Evolutionary conservation across 2,888 invertebrate genomes (phyloP).

Genomic region (Rhabditophanes sp.): DNA sequence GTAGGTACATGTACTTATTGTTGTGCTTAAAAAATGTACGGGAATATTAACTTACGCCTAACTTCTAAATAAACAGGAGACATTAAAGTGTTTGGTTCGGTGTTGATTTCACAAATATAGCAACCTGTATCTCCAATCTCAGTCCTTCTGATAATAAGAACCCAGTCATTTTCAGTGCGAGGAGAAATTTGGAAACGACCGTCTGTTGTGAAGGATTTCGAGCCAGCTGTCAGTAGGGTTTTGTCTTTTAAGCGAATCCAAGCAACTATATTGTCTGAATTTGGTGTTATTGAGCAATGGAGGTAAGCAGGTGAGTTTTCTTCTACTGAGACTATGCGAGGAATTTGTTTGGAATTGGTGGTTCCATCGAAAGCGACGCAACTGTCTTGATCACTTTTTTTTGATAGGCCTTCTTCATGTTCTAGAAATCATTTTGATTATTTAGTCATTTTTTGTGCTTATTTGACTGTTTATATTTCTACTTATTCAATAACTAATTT

Average conservation of each 20-base stretch:
- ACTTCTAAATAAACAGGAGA: constrained; percentile 37
- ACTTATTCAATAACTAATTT: too few relatives aligned
- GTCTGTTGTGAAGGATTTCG: constrained; percentile 30
- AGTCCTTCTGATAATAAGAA: constrained; percentile 27
- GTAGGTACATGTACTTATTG: too few relatives aligned
- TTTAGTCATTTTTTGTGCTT: too few relatives aligned
- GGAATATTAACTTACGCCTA: constrained; percentile 8
- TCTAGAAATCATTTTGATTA: too few relatives aligned
- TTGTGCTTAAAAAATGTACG: too few relatives aligned
- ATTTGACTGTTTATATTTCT: too few relatives aligned
- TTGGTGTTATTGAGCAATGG: constrained; percentile 28
- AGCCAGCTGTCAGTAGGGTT: constrained; percentile 38
- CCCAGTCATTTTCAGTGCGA: constrained; percentile 26
- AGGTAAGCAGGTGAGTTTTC: constrained; percentile 37
- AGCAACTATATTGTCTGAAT: constrained; percentile 16
- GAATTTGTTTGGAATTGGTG: too few relatives aligned
- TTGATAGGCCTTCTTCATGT: too few relatives aligned
- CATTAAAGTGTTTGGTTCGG: constrained; percentile 31
- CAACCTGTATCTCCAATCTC: constrained; percentile 25
- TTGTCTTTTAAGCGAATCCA: constrained; percentile 34
- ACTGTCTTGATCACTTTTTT: too few relatives aligned
- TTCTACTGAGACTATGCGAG: constrained; percentile 20
- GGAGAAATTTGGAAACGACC: constrained; percentile 33
- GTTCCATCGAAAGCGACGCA: too few relatives aligned
- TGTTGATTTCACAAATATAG: constrained; percentile 40